Evolutionary conservation across 2,888 invertebrate species (phyloP), one percentile per base, ranked within the genome.

Genomic region (Cacoxenus indagator): DNA sequence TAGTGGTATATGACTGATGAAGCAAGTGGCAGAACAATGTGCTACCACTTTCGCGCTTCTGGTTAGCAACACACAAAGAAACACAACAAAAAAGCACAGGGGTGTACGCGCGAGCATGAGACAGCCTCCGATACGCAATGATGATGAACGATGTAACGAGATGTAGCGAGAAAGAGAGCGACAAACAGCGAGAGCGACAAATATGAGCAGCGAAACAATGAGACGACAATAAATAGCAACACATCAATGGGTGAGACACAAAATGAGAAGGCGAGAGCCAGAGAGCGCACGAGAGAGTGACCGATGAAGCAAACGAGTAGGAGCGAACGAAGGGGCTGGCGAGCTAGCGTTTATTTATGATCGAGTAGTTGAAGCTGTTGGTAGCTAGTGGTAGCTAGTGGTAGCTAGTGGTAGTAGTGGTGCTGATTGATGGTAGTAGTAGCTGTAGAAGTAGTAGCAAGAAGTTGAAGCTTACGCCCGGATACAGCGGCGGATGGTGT

Each of bases 401-500:
- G 14, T 2, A 37, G 37, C 2, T 8, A 37, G 37, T 11, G 37
- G 2, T 11, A 37, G 37, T 37, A 37, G 2, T 37, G 37, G 14
- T 27, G 27, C 26, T 43, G 26, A 27, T 14, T 37, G 45, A 45
- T 27, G 55, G 64, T 29, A 37, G 37, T 65, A 24, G 17, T 64
- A 48, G 45, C 27, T 27, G 26, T 45, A 2, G 48, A 48, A n/a
- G 59, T 31, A 37, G 26, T 14, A 55, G 71, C 73, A 76, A 73
- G 78, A 76, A 71, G 68, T 57, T 78, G 22, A 65, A 75, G 83
- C 85, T 87, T 87, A 87, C 87, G 80, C 83, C 87, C 78, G 87
- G 83, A 82, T 86, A 87, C 78, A 87, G 78, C 77, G 87, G 84
- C 75, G 87, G 84, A 76, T 85, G 86, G 76, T 81, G 84, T 72